phyloP scores from a whole-genome alignment of 2,797 vertebrate genomes.

The Lutjanus campechanus region DNA sequence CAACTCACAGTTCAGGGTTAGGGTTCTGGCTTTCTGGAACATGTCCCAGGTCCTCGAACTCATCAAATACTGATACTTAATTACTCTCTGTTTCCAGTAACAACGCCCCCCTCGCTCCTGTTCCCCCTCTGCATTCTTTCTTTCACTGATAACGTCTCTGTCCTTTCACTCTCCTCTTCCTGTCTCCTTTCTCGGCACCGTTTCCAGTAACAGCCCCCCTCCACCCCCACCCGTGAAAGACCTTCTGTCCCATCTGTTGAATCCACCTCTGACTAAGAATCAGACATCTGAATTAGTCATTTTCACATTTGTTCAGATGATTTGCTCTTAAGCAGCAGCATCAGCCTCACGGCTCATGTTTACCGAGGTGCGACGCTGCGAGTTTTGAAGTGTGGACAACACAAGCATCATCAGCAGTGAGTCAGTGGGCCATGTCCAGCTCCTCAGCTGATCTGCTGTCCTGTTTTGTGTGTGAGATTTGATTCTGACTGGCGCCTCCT shows the following conservation, averaged over 20 bases:
- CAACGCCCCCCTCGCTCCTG: not conserved
- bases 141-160: conserved; percentile 21
- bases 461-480: not conserved
- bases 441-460: conserved; percentile 37
- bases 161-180: conserved; percentile 17
- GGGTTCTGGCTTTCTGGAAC: not conserved
- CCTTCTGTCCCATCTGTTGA: not conserved
- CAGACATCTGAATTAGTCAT: conserved; percentile 18
- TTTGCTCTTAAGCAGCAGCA: not conserved
- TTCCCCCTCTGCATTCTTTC: not conserved
- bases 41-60: not conserved
- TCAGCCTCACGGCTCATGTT: not conserved
- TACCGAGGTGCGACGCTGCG: not conserved
- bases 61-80: not conserved
- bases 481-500: conserved; percentile 43
- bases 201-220: conserved; percentile 55
- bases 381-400: not conserved
- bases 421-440: conserved; percentile 13
- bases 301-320: not conserved
- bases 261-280: conserved; percentile 30
- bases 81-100: conserved; percentile 7
- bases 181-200: conserved; percentile 1
- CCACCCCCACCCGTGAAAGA: not conserved
- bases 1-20: not conserved
- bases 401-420: conserved; percentile 10